phyloP scores from a whole-genome alignment of 2,113 vertebrate species.

The Mormyrus iriodes region DNA sequence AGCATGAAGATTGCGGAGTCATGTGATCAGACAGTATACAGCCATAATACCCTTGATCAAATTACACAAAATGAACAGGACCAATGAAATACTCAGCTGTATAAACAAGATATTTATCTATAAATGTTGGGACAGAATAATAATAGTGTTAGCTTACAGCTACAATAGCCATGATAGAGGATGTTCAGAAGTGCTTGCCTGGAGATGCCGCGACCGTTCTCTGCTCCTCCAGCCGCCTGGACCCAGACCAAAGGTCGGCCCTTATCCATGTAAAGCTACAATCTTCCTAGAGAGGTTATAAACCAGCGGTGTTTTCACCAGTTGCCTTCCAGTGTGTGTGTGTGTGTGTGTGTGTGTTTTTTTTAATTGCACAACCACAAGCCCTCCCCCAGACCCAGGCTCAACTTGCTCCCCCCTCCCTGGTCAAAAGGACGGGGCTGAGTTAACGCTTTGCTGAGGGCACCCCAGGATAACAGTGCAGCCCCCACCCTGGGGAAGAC shows the following conservation, averaged over 20 bases:
- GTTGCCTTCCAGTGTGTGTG: neutral
- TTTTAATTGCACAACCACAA: neutral
- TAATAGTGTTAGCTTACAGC: neutral
- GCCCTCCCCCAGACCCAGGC: neutral
- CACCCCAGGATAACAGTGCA: neutral
- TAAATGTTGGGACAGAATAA: neutral
- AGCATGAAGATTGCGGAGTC: neutral
- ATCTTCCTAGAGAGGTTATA: neutral
- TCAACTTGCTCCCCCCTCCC: neutral
- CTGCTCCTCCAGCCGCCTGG: neutral
- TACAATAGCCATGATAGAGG: neutral
- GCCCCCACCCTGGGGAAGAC: neutral
- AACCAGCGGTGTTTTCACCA: neutral
- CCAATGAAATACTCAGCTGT: neutral
- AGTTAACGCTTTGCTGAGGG: neutral
- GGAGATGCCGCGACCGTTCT: neutral
- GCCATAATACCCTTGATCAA: neutral
- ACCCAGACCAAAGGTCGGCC: neutral
- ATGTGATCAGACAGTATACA: neutral
- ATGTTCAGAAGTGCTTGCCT: neutral
- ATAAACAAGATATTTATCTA: neutral
- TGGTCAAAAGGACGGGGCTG: neutral
- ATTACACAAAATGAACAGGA: neutral
- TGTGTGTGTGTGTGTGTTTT: neutral
- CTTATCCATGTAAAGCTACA: neutral